Base-by-base conservation (phyloP, 2,113 vertebrate species). In the Artemisiospiza belli region DNA sequence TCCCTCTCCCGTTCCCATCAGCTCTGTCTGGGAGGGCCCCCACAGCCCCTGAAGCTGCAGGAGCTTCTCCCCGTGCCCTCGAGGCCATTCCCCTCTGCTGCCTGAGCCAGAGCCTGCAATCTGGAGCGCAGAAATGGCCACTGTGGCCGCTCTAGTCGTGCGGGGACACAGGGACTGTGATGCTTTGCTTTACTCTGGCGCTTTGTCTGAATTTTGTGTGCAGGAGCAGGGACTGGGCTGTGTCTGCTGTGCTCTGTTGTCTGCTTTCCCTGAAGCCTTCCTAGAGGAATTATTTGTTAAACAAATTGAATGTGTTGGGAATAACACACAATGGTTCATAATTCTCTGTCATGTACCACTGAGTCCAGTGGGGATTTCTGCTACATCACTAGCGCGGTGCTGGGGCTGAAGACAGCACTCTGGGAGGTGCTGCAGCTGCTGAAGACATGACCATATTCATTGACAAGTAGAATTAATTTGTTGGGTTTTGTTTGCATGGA, bases 381-480 rank as follows among this genome's bases (percentile, higher is more conserved):
- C 41, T 15, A 3, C 35, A 43, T 33, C 47, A 11, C 20, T 20
- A 15, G 23, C 24, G 19, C 24, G 33, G 62, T 5, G 2, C 8
- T 30, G 37, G 41, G 43, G 39, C 57, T 79, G 43, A 28, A 22
- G 39, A 44, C 39, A 39, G 19, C 3, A 4, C 63, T 35, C 43
- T 85, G 37, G 58, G 57, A 14, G 15, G n/a, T 8, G 46, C 23
- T 21, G 70, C 39, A 55, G 27, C 11, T 64, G 49, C 46, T 66
- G 51, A 14, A 81, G 77, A 39, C 58, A 43, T 4, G 35, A 9
- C 68, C 59, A 15, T 13, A 1, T 25, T 31, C 54, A 51, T 58
- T 69, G 94, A 78, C 57, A 83, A 55, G 86, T 88, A 69, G 77
- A 84, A 91, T 87, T 92, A 61, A 83, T 96, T 94, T 84, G 44